These are phyloP conservation scores for Neofelis nebulosa DNA, from an alignment of 2,113 vertebrate genomes.

Conservation along the genomic window DNA sequence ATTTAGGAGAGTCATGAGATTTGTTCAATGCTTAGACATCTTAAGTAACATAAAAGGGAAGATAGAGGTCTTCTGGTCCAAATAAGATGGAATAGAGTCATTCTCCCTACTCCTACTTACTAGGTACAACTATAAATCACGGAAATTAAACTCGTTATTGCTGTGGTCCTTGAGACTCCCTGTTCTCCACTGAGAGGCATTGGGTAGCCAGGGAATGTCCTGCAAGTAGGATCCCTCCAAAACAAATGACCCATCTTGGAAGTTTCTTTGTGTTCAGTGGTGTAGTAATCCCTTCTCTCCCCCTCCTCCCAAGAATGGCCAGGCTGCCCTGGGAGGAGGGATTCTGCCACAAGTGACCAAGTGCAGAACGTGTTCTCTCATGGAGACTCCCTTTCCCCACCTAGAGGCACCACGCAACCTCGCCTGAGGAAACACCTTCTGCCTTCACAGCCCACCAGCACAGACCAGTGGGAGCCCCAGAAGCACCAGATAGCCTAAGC, in stretches of 20 bases:
- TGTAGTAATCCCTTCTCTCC: background rate
- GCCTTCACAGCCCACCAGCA: background rate
- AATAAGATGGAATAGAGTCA: background rate
- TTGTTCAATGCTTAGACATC: background rate
- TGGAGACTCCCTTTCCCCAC: background rate
- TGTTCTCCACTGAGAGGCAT: background rate
- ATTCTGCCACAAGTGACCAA: background rate
- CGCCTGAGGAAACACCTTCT: background rate
- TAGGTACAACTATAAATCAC: background rate
- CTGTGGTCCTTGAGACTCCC: background rate
- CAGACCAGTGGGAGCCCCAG: background rate
- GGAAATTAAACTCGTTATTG: background rate
- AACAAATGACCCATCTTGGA: background rate
- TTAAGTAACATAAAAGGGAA: constrained; percentile 17
- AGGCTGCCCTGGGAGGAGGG: background rate
- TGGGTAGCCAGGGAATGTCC: background rate
- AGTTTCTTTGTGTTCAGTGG: background rate
- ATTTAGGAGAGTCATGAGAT: background rate
- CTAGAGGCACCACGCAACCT: background rate
- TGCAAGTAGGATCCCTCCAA: background rate
- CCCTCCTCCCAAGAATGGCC: background rate
- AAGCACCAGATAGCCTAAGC: background rate
- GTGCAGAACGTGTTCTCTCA: background rate
- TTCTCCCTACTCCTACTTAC: background rate
- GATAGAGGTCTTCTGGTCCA: background rate